Percentiles rank a stretch among this genome's conserved stretches.
phyloP scores from a whole-genome alignment of 2,113 vertebrate species.

The Serilophus lunatus region DNA sequence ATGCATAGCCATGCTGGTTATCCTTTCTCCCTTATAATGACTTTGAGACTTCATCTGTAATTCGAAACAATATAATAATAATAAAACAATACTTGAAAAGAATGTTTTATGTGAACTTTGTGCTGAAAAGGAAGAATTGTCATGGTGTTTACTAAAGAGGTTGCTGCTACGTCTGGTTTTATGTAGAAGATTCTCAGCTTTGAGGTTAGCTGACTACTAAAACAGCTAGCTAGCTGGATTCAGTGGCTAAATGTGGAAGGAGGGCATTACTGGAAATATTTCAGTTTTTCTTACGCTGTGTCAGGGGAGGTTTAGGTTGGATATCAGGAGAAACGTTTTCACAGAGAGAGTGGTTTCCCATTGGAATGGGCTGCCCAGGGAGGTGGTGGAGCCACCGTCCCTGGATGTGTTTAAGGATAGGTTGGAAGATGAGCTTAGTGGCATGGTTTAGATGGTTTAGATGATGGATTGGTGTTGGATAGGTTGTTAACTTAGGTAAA shows the following conservation, averaged over 20 bases:
- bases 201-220: neutral
- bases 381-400: too few species aligned
- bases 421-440: too few species aligned
- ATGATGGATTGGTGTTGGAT: too few species aligned
- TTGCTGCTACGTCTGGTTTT: too few species aligned
- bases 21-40: neutral
- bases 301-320: too few species aligned
- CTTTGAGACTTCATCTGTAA: neutral
- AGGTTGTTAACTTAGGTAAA: too few species aligned
- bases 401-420: too few species aligned
- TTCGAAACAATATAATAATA: neutral
- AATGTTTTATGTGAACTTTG: neutral
- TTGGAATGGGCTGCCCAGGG: too few species aligned
- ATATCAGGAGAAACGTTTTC: too few species aligned
- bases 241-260: neutral
- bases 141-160: neutral
- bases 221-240: neutral
- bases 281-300: too few species aligned
- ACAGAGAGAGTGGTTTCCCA: too few species aligned
- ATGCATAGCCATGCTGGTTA: rapidly evolving
- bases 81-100: neutral
- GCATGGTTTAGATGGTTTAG: too few species aligned
- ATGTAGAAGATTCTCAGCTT: neutral
- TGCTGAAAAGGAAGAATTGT: neutral
- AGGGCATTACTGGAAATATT: neutral